Base-by-base conservation (phyloP, 2,888 invertebrate genomes). In the Pandemis cinnamomeana region DNA sequence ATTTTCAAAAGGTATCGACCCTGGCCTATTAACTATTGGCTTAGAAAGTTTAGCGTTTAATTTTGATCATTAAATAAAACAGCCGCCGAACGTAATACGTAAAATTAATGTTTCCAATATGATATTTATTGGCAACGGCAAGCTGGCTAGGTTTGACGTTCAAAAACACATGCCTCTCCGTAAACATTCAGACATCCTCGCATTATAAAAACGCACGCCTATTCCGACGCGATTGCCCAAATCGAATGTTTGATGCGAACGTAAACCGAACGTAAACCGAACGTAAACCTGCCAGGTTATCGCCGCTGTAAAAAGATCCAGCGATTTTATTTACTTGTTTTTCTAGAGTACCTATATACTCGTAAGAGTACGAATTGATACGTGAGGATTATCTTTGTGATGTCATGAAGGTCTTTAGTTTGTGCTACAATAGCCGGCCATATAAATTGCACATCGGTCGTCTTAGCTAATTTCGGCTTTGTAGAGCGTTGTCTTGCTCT, bases 201-300 rank as follows among this genome's bases (percentile, higher is more conserved):
- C 13, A 11, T 41, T 61, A 46, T 69, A 69, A 69, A 69, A 4
- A 46, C 7, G 27, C 48, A 15, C 41, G 58, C 67, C 67, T 46
- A 58, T 68, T 68, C 44, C 42, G 48, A 15, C 41, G 36, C 41
- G 60, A 69, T 42, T 20, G 55, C 42, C 55, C 20, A 58, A 67
- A 67, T 69, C 60, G 68, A 69, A 69, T 48, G 68, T 68, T 68
- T 36, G 68, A 68, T 69, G 60, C 8, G 68, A 46, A 48, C 27
- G 36, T 60, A 60, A 69, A 69, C n/a, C 60, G 55, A 20, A 55
- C 55, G 55, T 55, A 48, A 48, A 48, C 48, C 48, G 58, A 20
- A 58, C 20, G 20, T 58, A 60, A 69, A 60, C 36, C 60, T 8
- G 63, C 46, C 68, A 61, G 60, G 58, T 68, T 58, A 58, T 20